Conservation (phyloP, 2,888 invertebrate genomes). For the Tipula vernalis region DNA sequence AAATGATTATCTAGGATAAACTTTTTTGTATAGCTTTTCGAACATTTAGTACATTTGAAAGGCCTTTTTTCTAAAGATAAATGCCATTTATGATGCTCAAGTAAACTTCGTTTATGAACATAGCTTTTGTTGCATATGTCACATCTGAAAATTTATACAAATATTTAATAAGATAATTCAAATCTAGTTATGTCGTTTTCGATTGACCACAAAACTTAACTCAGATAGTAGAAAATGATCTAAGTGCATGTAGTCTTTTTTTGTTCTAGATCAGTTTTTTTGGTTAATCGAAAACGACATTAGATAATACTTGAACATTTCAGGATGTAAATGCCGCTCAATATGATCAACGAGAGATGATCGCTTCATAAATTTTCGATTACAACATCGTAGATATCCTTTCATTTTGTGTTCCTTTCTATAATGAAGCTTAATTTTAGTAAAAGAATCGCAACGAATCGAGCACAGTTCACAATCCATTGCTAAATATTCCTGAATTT, state of each 20-base stretch:
- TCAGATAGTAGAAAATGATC: no score
- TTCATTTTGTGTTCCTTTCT: neutral
- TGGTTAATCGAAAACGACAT: no score
- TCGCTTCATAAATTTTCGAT: neutral
- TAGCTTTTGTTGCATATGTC: neutral
- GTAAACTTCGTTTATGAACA: neutral
- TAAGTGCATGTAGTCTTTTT: no score
- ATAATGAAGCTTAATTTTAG: neutral
- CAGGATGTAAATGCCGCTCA: slow-evolving; percentile 30
- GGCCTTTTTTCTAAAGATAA: neutral
- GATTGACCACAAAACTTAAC: no score
- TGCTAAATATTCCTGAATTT: neutral
- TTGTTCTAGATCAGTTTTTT: no score
- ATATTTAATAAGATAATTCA: neutral
- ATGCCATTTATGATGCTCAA: neutral
- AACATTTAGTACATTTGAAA: neutral
- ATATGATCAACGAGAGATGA: slow-evolving; percentile 28
- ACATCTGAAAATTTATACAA: neutral
- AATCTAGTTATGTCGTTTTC: no score
- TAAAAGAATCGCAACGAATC: neutral
- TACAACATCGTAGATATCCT: neutral
- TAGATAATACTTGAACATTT: slow-evolving; percentile 28
- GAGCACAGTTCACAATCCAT: neutral
- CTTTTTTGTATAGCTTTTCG: neutral
- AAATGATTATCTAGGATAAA: neutral